Evolutionary conservation across 2,797 vertebrate species (phyloP), one percentile per base, ranked within the genome.

Genomic region (Tapirus indicus): DNA sequence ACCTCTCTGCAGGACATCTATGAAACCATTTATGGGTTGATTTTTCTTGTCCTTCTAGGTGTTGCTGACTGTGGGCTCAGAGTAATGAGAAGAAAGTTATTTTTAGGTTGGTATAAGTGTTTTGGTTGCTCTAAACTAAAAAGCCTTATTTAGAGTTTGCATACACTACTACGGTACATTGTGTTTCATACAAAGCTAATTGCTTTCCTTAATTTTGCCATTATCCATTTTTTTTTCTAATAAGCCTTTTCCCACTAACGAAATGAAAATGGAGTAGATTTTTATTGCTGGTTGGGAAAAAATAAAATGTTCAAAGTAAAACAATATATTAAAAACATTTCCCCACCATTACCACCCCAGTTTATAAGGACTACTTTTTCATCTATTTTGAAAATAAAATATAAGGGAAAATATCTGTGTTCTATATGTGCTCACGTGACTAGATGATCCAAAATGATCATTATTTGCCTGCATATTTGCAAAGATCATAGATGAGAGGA

Each of bases 81-180:
- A 84, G 96, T 98, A 98, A 98, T 98, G 96, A 98, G 97, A 98
- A 97, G 74, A 97, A 98, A 98, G 98, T 97, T 98, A 98, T 98
- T 98, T 98, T 98, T 97, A 98, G 98, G 88, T 80, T 96, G 80
- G 83, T 77, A 79, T 94, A 95, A 97, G 96, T 97, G 96, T 98
- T 98, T 98, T 83, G 23, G 91, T 97, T 97, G 88, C 80, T 98
- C 88, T 91, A 88, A 96, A 97, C 97, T 97, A 98, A 98, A 98
- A 97, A 95, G 95, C 90, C 90, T 97, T 98, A 97, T 98, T 98
- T 98, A 98, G 97, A 96, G 94, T 97, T 95, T 92, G 89, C 95
- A 95, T 97, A 97, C 52, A 93, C 95, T 92, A 88, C 94, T 95
- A 94, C 0, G 27, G 96, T 97, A 97, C 97, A 98, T 92, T 98